Conservation (phyloP, 2,888 invertebrate genomes). For the Hirudinaria manillensis region DNA sequence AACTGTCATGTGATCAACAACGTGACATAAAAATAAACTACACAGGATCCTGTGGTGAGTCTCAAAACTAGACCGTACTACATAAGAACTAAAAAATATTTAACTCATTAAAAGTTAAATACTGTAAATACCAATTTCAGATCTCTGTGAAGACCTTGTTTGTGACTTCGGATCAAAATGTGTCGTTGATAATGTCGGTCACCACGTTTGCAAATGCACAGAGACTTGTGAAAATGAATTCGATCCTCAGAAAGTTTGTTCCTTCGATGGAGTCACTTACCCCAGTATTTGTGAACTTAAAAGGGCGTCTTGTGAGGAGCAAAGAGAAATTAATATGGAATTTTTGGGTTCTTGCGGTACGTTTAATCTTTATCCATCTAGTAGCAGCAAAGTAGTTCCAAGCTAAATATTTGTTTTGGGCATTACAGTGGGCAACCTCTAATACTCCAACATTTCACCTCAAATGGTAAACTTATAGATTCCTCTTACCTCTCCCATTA, state of each 20-base stretch:
- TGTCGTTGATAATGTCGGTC: background rate
- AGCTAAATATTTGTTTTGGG: no score
- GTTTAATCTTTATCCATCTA: background rate
- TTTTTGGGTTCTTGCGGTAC: slow-evolving; percentile 18
- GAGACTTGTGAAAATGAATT: slow-evolving; percentile 12
- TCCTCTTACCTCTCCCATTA: no score
- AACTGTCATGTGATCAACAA: background rate
- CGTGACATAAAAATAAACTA: background rate
- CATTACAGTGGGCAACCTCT: no score
- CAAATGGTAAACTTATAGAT: no score
- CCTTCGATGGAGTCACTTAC: slow-evolving; percentile 12
- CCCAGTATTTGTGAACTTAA: slow-evolving; percentile 7
- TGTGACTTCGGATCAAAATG: slow-evolving; percentile 21
- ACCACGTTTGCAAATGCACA: slow-evolving; percentile 1
- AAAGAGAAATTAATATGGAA: background rate
- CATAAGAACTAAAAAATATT: no score
- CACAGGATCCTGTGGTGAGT: slow-evolving; percentile 14
- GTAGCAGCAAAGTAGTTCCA: no score
- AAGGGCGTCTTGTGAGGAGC: background rate
- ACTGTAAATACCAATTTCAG: background rate
- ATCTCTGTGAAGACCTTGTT: background rate
- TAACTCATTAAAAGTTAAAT: background rate
- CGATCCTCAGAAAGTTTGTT: background rate
- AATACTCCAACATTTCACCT: no score
- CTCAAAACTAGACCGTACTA: background rate